Base-by-base conservation (phyloP, 2,113 vertebrate genomes). In the Pipa parva region DNA sequence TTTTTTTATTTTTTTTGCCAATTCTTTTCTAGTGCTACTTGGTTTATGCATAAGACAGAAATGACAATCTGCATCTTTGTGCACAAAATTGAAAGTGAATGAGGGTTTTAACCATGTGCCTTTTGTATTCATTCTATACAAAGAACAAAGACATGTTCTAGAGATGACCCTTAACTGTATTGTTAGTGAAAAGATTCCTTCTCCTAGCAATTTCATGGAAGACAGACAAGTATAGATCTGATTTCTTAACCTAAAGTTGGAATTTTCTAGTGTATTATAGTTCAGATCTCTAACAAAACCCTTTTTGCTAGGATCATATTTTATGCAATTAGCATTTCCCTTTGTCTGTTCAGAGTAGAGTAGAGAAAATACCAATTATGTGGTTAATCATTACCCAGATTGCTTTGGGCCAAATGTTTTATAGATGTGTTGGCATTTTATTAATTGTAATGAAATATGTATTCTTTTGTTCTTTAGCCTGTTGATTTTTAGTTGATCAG, bases 341-440 rank as follows among this genome's bases (percentile, higher is more conserved):
- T 70, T 70, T 70, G 66, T 70, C 66, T 70, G 42, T 18, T 18
- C 66, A 61, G 48, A 24, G 57, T 45, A 61, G 24, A 33, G 48
- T 70, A 70, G 66, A 42, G 58, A 70, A 61, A 70, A 70, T 61
- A 70, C 57, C 66, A 70, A 70, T 70, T 70, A 70, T 60, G 58
- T 61, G 66, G 58, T 70, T 70, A 70, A 70, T 70, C 66, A 70
- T 61, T 61, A 36, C 57, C 57, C 66, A 54, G 25, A 70, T 70
- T 61, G 66, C 66, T 70, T 13, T 21, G 31, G 66, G 66, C 66
- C 52, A 61, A 70, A 70, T 70, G 57, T 70, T 70, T 70, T 46
- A 70, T 70, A 42, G 59, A 70, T 70, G 66, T 52, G 58, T 54
- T 61, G 57, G 58, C 66, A 61, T 70, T 61, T 33, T 70, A 70